Conservation (phyloP, 92 coral and sea anemone genomes). For the Siderastrea siderea region DNA sequence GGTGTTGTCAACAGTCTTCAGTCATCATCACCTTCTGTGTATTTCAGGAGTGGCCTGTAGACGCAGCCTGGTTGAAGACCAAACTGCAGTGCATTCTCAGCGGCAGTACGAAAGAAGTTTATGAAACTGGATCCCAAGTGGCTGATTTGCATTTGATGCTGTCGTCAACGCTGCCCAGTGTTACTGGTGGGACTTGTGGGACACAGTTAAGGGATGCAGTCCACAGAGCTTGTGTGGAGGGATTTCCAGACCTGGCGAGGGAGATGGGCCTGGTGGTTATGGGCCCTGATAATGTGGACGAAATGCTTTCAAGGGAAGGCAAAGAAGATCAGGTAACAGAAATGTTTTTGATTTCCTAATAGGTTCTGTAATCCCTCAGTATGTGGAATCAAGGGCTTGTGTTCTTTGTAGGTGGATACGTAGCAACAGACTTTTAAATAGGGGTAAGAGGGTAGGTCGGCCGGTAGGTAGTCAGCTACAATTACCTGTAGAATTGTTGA, state of each 20-base stretch:
- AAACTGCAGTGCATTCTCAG: conserved; percentile 82
- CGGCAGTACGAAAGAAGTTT: conserved; percentile 95
- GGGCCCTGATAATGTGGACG: conserved; percentile 58
- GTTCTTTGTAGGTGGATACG: background rate
- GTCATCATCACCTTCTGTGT: background rate
- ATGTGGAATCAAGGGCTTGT: background rate
- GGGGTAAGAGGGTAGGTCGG: too few species aligned
- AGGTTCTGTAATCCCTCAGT: background rate
- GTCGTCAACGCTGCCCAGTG: conserved; percentile 62
- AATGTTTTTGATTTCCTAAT: background rate
- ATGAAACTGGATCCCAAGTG: conserved; percentile 98
- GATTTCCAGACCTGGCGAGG: conserved; percentile 93
- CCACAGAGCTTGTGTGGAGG: conserved; percentile 71
- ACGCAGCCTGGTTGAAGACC: conserved; percentile 87
- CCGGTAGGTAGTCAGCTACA: too few species aligned
- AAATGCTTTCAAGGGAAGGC: conserved; percentile 68
- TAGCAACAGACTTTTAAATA: too few species aligned
- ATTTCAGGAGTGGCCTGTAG: conserved; percentile 97
- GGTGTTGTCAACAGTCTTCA: too few species aligned
- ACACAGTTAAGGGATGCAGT: conserved; percentile 68
- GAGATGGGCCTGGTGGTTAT: conserved; percentile 97
- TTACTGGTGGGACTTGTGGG: conserved; percentile 64
- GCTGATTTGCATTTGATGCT: conserved; percentile 92
- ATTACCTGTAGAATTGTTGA: too few species aligned
- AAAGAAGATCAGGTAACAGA: conserved; percentile 83